Evolutionary conservation across 2,797 vertebrate genomes (phyloP).

Genomic region (Girardinus metallicus): DNA sequence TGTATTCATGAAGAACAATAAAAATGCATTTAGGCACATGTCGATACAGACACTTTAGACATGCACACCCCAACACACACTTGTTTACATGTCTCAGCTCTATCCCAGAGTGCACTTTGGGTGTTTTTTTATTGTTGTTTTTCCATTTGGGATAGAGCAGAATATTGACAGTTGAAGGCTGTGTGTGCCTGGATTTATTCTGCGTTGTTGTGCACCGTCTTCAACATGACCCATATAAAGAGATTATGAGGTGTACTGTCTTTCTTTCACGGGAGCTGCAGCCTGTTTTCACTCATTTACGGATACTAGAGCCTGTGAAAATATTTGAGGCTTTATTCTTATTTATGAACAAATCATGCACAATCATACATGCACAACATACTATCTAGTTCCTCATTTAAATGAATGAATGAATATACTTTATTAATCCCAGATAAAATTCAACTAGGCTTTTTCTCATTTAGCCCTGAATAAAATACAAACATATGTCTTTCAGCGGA

Average conservation of each 20-base stretch:
- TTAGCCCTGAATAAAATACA: background rate
- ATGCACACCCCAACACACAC: constrained; percentile 2
- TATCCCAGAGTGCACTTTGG: constrained; percentile 48
- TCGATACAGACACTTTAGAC: constrained; percentile 11
- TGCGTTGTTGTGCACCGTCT: constrained; percentile 65
- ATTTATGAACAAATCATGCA: background rate
- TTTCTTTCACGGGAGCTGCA: constrained; percentile 40
- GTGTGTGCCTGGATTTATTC: constrained; percentile 66
- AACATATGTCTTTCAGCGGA: background rate
- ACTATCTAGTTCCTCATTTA: background rate
- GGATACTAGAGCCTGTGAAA: background rate
- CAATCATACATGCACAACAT: background rate
- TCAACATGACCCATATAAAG: constrained; percentile 72
- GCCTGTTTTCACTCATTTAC: constrained; percentile 24
- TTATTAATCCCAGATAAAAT: no score
- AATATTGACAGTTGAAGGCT: constrained; percentile 48
- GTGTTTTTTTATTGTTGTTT: background rate
- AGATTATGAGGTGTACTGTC: constrained; percentile 56
- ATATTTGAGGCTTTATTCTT: background rate
- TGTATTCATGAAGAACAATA: constrained; percentile 37
- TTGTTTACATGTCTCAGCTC: constrained; percentile 33
- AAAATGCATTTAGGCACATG: constrained; percentile 25
- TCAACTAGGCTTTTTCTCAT: background rate
- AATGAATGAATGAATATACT: no score
- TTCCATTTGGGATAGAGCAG: constrained; percentile 23